Conservation (phyloP, 1,140 invertebrate genomes). For the Gyrodactylus salaris region DNA sequence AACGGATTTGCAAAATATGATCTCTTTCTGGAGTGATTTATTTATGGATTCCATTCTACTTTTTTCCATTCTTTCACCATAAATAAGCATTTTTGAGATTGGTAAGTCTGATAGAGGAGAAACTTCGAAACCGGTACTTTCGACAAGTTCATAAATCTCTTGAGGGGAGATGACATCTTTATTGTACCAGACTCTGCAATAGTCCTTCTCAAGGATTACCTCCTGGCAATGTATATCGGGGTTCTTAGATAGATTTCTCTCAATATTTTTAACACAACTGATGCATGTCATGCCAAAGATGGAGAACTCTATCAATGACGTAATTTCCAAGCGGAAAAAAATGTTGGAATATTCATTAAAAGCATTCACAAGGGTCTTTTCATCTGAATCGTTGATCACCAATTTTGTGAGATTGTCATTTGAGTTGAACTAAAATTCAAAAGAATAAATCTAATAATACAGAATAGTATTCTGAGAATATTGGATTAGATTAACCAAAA, state of each 20-base stretch:
- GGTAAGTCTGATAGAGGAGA: not conserved
- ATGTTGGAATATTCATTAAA: not conserved
- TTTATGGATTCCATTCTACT: no score
- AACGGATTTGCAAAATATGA: not conserved
- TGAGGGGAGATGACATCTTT: not conserved
- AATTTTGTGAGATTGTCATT: not conserved
- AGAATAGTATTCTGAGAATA: no score
- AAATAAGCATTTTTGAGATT: no score
- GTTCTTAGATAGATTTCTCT: not conserved
- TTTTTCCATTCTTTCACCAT: no score
- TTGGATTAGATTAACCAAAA: no score
- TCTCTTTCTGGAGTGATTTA: not conserved
- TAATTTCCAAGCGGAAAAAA: not conserved
- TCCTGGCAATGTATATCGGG: not conserved
- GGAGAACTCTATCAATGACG: not conserved
- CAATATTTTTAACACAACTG: not conserved
- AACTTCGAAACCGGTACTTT: not conserved
- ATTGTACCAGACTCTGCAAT: not conserved
- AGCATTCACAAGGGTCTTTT: not conserved
- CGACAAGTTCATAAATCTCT: not conserved
- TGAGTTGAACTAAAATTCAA: not conserved
- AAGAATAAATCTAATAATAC: no score
- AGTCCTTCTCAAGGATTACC: not conserved
- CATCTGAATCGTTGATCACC: not conserved
- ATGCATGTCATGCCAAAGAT: conserved; percentile 6